These are phyloP conservation scores for Sphaerophoria rueppellii DNA, from an alignment of 2,888 invertebrate genomes.

Conservation along the genomic window DNA sequence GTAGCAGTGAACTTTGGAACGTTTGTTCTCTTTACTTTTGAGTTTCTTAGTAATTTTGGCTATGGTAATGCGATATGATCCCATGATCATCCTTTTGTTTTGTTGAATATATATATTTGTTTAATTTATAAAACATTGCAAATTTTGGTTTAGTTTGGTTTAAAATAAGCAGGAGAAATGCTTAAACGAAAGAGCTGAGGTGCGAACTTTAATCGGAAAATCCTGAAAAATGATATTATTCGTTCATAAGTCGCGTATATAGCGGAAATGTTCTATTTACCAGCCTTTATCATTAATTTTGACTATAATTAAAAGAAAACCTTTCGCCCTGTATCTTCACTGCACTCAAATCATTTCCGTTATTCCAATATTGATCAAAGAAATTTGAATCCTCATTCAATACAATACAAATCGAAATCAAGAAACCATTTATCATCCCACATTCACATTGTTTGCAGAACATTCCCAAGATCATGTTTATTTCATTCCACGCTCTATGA, in stretches of 20 bases:
- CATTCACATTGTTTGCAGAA: not conserved
- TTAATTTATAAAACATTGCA: too few relatives aligned
- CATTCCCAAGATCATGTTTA: constrained; percentile 17
- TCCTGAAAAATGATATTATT: too few relatives aligned
- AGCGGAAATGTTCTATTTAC: too few relatives aligned
- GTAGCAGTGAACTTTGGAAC: constrained; percentile 56
- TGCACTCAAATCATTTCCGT: constrained; percentile 8
- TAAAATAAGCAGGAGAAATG: too few relatives aligned
- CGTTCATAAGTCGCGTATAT: too few relatives aligned
- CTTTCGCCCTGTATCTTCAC: not conserved
- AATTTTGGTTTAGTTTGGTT: too few relatives aligned
- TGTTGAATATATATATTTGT: too few relatives aligned
- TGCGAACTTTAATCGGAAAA: too few relatives aligned
- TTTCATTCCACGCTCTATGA: constrained; percentile 2
- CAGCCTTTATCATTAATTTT: not conserved
- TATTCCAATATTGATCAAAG: constrained; percentile 20
- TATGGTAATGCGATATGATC: not conserved
- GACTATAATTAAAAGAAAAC: constrained; percentile 1
- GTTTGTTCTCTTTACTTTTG: not conserved
- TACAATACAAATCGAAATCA: not conserved
- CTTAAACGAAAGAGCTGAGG: too few relatives aligned
- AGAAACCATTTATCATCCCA: constrained; percentile 13
- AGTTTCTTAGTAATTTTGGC: constrained; percentile 25
- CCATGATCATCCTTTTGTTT: not conserved
- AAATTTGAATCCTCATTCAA: constrained; percentile 43